phyloP scores from a whole-genome alignment of 2,888 invertebrate species.

The Hydraecia micacea region DNA sequence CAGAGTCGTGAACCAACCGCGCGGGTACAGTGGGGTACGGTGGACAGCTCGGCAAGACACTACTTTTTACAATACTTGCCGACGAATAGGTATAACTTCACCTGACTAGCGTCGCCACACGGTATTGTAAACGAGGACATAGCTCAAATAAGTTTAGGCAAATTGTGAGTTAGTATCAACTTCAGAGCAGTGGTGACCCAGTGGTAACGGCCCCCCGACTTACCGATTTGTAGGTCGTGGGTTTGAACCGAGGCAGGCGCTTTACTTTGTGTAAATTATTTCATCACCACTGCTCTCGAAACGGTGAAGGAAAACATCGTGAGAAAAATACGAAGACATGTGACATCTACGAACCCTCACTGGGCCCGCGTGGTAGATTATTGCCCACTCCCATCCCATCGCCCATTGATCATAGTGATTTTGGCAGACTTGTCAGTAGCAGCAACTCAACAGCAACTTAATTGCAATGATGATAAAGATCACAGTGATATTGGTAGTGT shows the following conservation, averaged over 20 bases:
- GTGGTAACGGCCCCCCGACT: no score
- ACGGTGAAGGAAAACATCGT: no score
- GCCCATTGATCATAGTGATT: no score
- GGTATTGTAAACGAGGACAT: not conserved
- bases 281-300: no score
- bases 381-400: no score
- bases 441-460: not conserved
- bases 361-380: no score
- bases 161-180: not conserved
- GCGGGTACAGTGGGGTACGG: not conserved
- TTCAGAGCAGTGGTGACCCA: not conserved
- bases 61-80: constrained; percentile 40
- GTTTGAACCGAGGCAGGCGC: no score
- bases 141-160: not conserved
- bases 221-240: no score
- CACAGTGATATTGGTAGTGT: not conserved
- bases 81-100: constrained; percentile 30
- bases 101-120: constrained; percentile 36
- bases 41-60: constrained; percentile 9
- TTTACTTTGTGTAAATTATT: no score
- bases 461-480: not conserved
- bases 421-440: no score
- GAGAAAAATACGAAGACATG: no score
- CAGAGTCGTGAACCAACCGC: constrained; percentile 13
- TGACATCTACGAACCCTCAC: no score